Evolutionary conservation across 2,797 vertebrate species (phyloP), one percentile per base, ranked within the genome.

Genomic region (Gallinago stenura): DNA sequence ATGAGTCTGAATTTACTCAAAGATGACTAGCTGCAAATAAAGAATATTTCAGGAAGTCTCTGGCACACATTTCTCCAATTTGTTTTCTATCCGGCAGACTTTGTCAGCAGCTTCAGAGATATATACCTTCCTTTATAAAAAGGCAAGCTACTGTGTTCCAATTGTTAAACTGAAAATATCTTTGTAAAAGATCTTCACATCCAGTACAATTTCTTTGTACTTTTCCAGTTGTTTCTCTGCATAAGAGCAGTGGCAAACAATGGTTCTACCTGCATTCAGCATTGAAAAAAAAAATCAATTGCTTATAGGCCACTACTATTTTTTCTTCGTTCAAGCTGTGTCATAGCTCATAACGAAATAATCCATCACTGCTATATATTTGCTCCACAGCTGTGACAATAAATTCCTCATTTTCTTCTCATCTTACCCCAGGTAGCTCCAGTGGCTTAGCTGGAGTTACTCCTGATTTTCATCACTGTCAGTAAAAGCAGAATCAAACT

Each of bases 401-500:
- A 95, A 86, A 95, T 93, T 88, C 66, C 31, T 88, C 56, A 84
- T 90, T 96, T 86, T 95, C 30, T 64, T 89, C 94, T 92, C 80
- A 80, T 91, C 72, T 87, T 90, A 78, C 46, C 48, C 51, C 39
- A 70, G 70, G 80, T 64, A 94, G 31, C 28, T 84, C 26, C 45
- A 73, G 45, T 79, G 77, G 51, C 72, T 81, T 92, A 3, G 9
- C 50, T 82, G 51, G 56, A 87, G 48, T 56, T 95, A 73, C 24
- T 77, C 41, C 45, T 66, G 75, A 53, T 95, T 92, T 95, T 90
- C 33, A 64, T 73, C 66, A 81, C 33, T 58, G 17, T 12, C 66
- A 79, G 28, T 66, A 80, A 89, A 82, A 83, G 72, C 61, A 81
- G 79, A 78, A 88, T 70, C 51, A 69, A 58, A 28, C 30, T 82